Evolutionary conservation across 2,113 vertebrate genomes (phyloP).

Genomic region (Brienomyrus brachyistius): DNA sequence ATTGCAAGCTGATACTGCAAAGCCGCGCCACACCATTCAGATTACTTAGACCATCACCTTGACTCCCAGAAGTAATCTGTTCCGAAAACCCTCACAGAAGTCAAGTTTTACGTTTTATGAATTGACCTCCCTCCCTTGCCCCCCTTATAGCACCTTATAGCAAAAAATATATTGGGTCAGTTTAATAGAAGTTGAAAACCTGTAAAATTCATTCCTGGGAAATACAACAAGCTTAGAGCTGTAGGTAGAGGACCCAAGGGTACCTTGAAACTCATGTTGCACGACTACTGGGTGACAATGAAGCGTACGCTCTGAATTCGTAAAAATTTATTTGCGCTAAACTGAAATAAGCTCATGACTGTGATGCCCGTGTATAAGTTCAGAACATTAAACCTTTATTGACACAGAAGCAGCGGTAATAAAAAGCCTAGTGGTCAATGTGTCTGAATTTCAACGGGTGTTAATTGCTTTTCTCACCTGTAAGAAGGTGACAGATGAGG

Average conservation of each 20-base stretch:
- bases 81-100: background rate
- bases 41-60: background rate
- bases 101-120: background rate
- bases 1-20: background rate
- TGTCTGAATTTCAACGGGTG: background rate
- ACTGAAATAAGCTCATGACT: background rate
- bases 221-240: background rate
- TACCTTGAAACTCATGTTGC: background rate
- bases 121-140: background rate
- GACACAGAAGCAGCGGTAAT: background rate
- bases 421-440: background rate
- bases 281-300: background rate
- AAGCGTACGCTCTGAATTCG: background rate
- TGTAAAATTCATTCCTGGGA: background rate
- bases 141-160: background rate
- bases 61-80: background rate
- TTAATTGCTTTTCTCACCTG: constrained; percentile 9
- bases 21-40: background rate
- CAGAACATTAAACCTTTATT: background rate
- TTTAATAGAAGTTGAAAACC: background rate
- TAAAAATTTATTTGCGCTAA: background rate
- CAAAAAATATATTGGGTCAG: background rate
- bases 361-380: background rate
- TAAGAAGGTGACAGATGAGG: background rate
- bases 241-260: background rate